Conservation (phyloP, 1,140 invertebrate species). For the Cherax destructor region DNA sequence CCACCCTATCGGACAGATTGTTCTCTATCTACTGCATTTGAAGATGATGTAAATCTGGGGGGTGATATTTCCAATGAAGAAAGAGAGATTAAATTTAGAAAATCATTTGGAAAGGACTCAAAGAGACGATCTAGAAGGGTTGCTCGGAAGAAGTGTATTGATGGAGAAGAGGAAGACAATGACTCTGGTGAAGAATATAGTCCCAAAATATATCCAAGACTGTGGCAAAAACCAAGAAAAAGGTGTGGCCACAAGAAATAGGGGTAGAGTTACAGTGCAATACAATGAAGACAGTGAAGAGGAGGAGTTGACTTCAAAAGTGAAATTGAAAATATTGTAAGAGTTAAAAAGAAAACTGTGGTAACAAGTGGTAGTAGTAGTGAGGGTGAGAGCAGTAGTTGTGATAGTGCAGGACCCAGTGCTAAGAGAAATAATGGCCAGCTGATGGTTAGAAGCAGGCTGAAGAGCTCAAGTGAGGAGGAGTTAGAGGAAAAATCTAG, state of each 20-base stretch:
- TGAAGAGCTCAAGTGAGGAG: slow-evolving; percentile 70
- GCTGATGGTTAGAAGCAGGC: slow-evolving; percentile 59
- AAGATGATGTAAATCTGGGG: slow-evolving; percentile 74
- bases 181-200: slow-evolving; percentile 71
- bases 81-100: slow-evolving; percentile 32
- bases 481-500: slow-evolving; percentile 75
- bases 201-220: slow-evolving; percentile 49
- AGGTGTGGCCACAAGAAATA: slow-evolving; percentile 43
- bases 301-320: slow-evolving; percentile 22
- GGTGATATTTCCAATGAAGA: slow-evolving; percentile 74
- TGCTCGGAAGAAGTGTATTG: slow-evolving; percentile 51
- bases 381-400: slow-evolving; percentile 36
- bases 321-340: slow-evolving; percentile 25
- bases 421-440: slow-evolving; percentile 71
- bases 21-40: slow-evolving; percentile 36
- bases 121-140: slow-evolving; percentile 63
- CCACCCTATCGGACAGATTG: slow-evolving; percentile 16
- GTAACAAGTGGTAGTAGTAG: slow-evolving; percentile 24
- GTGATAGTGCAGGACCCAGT: slow-evolving; percentile 19
- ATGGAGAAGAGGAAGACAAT: slow-evolving; percentile 64
- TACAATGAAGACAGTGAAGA: slow-evolving; percentile 58
- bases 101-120: slow-evolving; percentile 26
- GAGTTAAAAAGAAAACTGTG: slow-evolving; percentile 64
- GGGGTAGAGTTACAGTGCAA: slow-evolving; percentile 56
- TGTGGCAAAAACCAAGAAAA: slow-evolving; percentile 44